Base-by-base conservation (phyloP, 2,888 invertebrate species). In the Drosophila hamatofila region DNA sequence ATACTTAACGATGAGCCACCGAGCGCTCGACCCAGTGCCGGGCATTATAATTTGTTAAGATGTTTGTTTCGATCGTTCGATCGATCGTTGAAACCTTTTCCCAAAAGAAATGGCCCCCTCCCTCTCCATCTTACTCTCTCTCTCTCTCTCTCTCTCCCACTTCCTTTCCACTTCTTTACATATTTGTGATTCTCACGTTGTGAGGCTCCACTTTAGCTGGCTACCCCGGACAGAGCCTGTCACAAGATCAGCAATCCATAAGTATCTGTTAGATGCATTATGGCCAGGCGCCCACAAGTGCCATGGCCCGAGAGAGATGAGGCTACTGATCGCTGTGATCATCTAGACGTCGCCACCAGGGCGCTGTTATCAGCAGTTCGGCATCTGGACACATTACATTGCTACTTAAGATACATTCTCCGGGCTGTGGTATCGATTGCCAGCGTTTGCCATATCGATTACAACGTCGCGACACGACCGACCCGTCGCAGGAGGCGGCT, bases 331-430 rank as follows among this genome's bases (percentile, higher is more conserved):
- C 73, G 66, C 67, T 55, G 55, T 42, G 75, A 76, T 80, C 66
- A 73, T 56, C 67, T 63, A 68, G 75, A 78, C 77, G 76, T 74
- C 75, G 78, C 81, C 76, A 73, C 57, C 74, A 52, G 64, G 52
- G 51, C 57, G 57, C 70, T 63, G 49, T 80, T 89, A 86, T 86
- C 86, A 80, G 70, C 69, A 58, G 51, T 63, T 88, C 83, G 88
- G 88, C 88, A 88, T 89, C 87, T 88, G 73, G 60, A 64, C 68
- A 81, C 85, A 88, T 85, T 78, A 85, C 89, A 79, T 82, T 66
- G 78, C 88, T 87, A 89, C 89, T 87, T 89, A 83, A 88, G 87
- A 85, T 88, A 88, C 83, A 80, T 82, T 77, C 60, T 64, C 72
- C 64, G 21, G 59, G 37, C 72, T 49, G 61, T 30, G 69, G 81